Percentiles rank a stretch among this genome's conserved stretches.
phyloP scores from a whole-genome alignment of 2,113 vertebrate species.

The Donacobius atricapilla region DNA sequence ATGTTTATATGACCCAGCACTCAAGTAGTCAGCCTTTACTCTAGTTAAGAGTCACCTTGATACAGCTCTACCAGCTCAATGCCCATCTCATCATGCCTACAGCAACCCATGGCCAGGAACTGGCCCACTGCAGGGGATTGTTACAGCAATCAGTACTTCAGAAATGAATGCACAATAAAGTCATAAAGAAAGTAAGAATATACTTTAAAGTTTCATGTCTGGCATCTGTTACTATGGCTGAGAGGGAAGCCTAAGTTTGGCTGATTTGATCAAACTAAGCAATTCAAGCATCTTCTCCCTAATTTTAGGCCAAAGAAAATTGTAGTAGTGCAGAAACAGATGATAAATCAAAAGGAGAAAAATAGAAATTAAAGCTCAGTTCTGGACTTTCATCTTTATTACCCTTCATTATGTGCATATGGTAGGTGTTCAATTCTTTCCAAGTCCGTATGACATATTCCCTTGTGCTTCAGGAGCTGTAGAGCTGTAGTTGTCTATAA shows the following conservation, averaged over 20 bases:
- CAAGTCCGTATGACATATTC: not conserved
- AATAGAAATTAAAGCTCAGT: constrained; percentile 42
- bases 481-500: constrained; percentile 42
- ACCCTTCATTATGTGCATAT: constrained; percentile 31
- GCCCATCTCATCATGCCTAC: not conserved
- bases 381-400: constrained; percentile 54
- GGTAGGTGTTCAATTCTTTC: constrained; percentile 34
- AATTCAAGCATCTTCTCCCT: not conserved
- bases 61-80: not conserved
- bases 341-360: constrained; percentile 57
- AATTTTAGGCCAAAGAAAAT: constrained; percentile 30
- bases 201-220: not conserved
- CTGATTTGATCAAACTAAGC: not conserved
- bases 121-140: not conserved
- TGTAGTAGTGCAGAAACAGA: constrained; percentile 3
- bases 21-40: not conserved
- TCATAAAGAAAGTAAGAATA: not conserved
- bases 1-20: not conserved
- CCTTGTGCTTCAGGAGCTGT: constrained; percentile 25
- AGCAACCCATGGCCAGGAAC: not conserved
- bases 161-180: not conserved
- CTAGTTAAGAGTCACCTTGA: not conserved
- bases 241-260: not conserved
- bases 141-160: not conserved
- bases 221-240: not conserved